Base-by-base conservation (phyloP, 2,113 vertebrate genomes). In the Aegithalos caudatus region DNA sequence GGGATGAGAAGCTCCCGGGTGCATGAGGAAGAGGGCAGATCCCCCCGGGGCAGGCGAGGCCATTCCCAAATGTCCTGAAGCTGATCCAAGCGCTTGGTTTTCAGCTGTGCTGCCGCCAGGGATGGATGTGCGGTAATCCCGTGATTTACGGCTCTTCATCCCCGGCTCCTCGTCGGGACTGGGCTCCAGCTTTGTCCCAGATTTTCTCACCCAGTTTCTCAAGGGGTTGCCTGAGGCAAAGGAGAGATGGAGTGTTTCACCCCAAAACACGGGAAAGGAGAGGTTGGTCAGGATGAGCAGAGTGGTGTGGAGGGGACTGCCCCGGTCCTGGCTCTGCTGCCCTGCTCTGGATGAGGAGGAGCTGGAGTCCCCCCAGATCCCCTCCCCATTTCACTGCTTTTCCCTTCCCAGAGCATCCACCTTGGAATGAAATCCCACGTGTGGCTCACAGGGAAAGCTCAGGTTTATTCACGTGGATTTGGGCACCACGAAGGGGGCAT, bases 251-350 rank as follows among this genome's bases (percentile, higher is more conserved):
- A 29, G 8, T 0, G 0, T 89, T 80, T 51, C 58, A n/a, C 38
- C 58, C 72, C 2, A 5, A 62, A 89, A 29, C 64, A 8, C 1
- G 1, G 9, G 54, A 27, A 40, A 47, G 29, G 45, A 62, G 76
- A 22, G 45, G 50, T 42, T 27, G 42, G 24, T 21, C 40, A 5
- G 80, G 53, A 8, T 2, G 7, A 17, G 1, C 38, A 0, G 80
- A 7, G 0, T 3, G 28, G 0, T 1, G 7, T 1, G 71, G 35
- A 53, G 45, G 44, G 29, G 8, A 5, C 33, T 1, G 3, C 2
- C 6, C 47, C 0, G 0, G 54, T 2, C 21, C 45, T 0, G 2
- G 31, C 31, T 15, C 44, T 2, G 14, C 53, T 66, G 71, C 12
- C 24, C 62, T 4, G 33, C 44, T 50, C 64, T 0, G 24, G 64